Evolutionary conservation across 1,140 invertebrate species (phyloP).

Genomic region (Lamellibrachia luymesi): DNA sequence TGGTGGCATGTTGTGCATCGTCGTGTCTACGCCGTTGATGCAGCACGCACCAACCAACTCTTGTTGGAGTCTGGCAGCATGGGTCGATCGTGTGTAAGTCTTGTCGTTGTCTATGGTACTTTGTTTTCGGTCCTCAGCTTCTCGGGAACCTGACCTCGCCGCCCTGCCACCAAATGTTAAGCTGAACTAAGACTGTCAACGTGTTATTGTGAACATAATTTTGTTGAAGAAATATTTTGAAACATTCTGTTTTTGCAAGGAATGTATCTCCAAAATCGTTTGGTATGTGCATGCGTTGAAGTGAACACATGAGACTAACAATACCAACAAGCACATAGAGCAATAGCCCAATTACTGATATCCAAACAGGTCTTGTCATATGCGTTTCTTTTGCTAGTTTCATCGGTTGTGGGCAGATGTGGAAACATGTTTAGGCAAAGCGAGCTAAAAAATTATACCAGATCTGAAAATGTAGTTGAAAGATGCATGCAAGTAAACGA

Average conservation of each 20-base stretch:
- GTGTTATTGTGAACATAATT: background rate
- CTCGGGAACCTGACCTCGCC: background rate
- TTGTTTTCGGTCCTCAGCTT: background rate
- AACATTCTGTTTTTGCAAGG: background rate
- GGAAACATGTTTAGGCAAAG: background rate
- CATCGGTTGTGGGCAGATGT: background rate
- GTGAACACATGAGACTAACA: background rate
- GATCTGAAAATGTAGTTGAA: background rate
- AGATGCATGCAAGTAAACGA: background rate
- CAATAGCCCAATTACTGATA: background rate
- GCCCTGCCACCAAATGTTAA: background rate
- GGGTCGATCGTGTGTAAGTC: background rate
- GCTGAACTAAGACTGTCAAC: background rate
- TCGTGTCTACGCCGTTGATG: background rate
- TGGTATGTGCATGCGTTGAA: background rate
- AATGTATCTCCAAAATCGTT: background rate
- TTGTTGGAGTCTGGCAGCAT: background rate
- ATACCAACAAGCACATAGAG: background rate
- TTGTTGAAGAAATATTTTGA: background rate
- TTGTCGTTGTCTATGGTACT: background rate
- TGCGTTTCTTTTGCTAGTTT: background rate
- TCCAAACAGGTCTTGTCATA: background rate
- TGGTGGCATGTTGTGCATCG: background rate
- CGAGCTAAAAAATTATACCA: background rate
- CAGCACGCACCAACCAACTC: background rate